These are phyloP conservation scores for Labroides dimidiatus DNA, from an alignment of 2,797 vertebrate genomes.

Conservation along the genomic window DNA sequence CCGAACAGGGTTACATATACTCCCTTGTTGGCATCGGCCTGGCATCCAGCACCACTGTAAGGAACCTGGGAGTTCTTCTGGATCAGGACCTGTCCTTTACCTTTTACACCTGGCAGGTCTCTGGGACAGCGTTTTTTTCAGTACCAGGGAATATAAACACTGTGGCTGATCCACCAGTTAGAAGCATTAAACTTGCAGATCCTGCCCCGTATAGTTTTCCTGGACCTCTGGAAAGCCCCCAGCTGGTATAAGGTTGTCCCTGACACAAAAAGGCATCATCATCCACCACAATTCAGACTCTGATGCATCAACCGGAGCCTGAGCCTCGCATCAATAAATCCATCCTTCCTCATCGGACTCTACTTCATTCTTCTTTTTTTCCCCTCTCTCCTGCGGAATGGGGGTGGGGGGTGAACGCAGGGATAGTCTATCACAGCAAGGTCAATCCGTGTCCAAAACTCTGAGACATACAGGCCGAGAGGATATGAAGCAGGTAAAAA, in stretches of 20 bases:
- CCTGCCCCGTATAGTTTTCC: too few relatives aligned
- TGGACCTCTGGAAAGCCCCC: too few relatives aligned
- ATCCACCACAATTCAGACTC: slow-evolving; percentile 92
- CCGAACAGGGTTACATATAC: too few relatives aligned
- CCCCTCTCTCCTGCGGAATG: slow-evolving; percentile 71
- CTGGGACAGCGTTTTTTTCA: too few relatives aligned
- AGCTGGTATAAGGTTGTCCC: slow-evolving; percentile 92
- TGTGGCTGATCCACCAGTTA: too few relatives aligned
- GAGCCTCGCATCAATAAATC: slow-evolving; percentile 95
- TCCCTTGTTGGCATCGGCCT: too few relatives aligned
- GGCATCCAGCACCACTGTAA: too few relatives aligned
- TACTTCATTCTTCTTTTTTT: slow-evolving; percentile 67
- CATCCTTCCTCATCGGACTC: slow-evolving; percentile 86
- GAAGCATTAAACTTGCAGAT: too few relatives aligned
- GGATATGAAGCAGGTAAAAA: slow-evolving; percentile 27
- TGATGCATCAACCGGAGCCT: slow-evolving; percentile 91
- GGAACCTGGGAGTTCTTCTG: too few relatives aligned
- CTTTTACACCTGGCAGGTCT: too few relatives aligned
- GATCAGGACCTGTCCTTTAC: too few relatives aligned
- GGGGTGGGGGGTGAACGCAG: slow-evolving; percentile 89
- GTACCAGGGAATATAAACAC: too few relatives aligned
- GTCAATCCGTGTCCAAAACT: slow-evolving; percentile 85
- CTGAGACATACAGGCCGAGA: slow-evolving; percentile 51
- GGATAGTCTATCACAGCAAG: slow-evolving; percentile 93
- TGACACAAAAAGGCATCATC: slow-evolving; percentile 92